A percentile compares a stretch with the other conserved stretches of the same genome.
These are phyloP conservation scores for Melitaea athalia DNA, from an alignment of 2,888 invertebrate species.

Conservation along the genomic window DNA sequence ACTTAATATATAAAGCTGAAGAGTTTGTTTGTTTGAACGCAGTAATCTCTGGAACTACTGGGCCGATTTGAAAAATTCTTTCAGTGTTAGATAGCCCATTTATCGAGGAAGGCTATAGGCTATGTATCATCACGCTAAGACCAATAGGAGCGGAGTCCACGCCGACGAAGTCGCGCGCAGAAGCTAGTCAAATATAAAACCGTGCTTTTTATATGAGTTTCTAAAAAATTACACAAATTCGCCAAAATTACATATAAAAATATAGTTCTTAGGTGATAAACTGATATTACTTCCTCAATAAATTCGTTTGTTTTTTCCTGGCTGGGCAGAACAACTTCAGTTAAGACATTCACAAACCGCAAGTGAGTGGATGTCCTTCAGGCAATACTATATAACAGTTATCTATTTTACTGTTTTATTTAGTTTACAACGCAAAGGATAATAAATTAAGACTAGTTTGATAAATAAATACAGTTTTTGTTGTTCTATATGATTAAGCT, in stretches of 20 bases:
- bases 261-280: neutral
- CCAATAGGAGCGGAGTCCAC: too few species aligned
- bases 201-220: neutral
- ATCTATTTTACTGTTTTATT: neutral
- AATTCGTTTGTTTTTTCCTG: constrained; percentile 28
- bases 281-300: constrained; percentile 31
- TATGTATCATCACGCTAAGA: too few species aligned
- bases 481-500: too few species aligned
- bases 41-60: too few species aligned
- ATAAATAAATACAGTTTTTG: too few species aligned
- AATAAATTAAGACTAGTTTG: neutral
- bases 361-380: constrained; percentile 60
- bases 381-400: constrained; percentile 35
- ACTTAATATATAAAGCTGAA: too few species aligned
- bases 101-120: too few species aligned
- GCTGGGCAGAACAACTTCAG: neutral
- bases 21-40: too few species aligned
- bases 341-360: constrained; percentile 10
- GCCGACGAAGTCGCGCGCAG: too few species aligned
- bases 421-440: neutral
- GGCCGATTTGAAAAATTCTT: too few species aligned
- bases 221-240: neutral
- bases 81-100: too few species aligned
- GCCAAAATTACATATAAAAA: neutral
- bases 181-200: too few species aligned